Base-by-base conservation (phyloP, 2,797 vertebrate species). In the Siniperca scherzeri region DNA sequence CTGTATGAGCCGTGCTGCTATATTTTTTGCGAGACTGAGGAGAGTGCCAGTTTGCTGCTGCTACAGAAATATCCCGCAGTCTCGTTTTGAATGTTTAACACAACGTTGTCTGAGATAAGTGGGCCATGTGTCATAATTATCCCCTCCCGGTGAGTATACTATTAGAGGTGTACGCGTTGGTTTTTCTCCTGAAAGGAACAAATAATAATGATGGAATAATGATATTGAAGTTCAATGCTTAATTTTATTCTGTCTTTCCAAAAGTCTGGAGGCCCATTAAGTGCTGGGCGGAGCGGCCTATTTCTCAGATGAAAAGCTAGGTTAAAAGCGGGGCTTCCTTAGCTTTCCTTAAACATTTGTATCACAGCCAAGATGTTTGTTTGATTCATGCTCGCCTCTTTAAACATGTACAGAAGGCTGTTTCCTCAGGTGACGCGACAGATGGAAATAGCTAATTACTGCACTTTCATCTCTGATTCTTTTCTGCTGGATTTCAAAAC, bases 111-210 rank as follows among this genome's bases (percentile, higher is more conserved):
- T 83, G 55, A 74, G 84, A 88, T 93, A 90, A 92, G 83, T 90
- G 89, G 77, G 74, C 83, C 81, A 87, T 91, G 85, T 85, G 87
- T 94, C 91, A 91, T 87, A 85, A 94, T 93, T 91, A 92, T 80
- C 66, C 59, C 77, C 85, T 88, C 82, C 70, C 55, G 33, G 77
- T 81, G 87, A 81, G 78, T 84, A 60, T 66, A 77, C 78, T 73
- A 77, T 89, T 85, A 87, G 40, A 87, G 77, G 67, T 48, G 6
- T 67, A 61, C 5, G n/a, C 30, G 7, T 84, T 71, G 62, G 53
- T 72, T 80, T 86, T 87, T 59, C 62, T 73, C 77, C 38, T 72
- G 70, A 89, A 88, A 89, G 79, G 80, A 87, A 89, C 68, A 89
- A 90, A 87, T 87, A 90, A 79, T 76, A 87, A 87, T 83, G 78